A percentile compares a stretch with the other conserved stretches of the same genome.
Conservation (phyloP, 2,797 vertebrate genomes). For the Echeneis naucrates region DNA sequence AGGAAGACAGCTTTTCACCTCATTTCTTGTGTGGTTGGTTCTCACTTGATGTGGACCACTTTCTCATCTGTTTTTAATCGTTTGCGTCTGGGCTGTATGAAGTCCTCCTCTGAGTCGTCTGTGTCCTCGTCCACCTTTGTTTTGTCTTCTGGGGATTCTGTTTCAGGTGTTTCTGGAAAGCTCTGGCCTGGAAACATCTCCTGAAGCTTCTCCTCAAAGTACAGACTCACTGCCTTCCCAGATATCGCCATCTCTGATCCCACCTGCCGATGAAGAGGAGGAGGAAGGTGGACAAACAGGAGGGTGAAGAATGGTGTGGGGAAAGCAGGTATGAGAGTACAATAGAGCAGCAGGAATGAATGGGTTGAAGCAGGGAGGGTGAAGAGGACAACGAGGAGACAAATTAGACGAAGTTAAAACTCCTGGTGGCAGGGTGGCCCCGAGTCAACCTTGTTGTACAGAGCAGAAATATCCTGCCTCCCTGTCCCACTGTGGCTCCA, state of each 20-base stretch:
- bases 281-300: no score
- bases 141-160: conserved; percentile 81
- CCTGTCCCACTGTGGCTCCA: conserved; percentile 75
- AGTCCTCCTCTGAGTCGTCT: conserved; percentile 96
- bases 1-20: conserved; percentile 76
- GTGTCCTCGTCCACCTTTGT: conserved; percentile 91
- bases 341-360: conserved; percentile 56
- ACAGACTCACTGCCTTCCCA: conserved; percentile 93
- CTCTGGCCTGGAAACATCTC: conserved; percentile 94
- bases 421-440: conserved; percentile 55
- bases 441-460: conserved; percentile 75
- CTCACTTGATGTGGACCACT: conserved; percentile 95
- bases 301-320: conserved; percentile 50
- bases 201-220: conserved; percentile 96
- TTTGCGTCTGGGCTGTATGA: conserved; percentile 96
- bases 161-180: conserved; percentile 91
- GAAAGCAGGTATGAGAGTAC: conserved; percentile 52
- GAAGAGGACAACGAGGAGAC: conserved; percentile 79
- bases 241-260: conserved; percentile 99
- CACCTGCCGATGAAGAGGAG: conserved; percentile 82
- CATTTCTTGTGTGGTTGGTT: conserved; percentile 36
- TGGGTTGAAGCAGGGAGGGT: conserved; percentile 65
- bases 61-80: conserved; percentile 97
- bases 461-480: conserved; percentile 72
- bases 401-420: conserved; percentile 87